Percentiles rank a stretch among this genome's conserved stretches.
Conservation (phyloP, 2,113 vertebrate species). For the Strigops habroptila region DNA sequence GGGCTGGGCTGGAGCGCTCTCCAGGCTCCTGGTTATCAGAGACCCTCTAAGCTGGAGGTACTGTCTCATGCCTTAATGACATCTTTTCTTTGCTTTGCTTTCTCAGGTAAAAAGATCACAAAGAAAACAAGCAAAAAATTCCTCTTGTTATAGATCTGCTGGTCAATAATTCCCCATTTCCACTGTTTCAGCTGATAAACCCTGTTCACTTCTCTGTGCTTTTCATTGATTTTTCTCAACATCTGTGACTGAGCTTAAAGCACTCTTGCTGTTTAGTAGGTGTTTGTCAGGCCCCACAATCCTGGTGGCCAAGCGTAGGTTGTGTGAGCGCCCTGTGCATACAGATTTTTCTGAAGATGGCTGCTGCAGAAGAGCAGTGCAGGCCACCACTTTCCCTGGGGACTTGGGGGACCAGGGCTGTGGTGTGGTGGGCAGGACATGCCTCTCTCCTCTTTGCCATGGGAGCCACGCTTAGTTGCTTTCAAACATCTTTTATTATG, state of each 20-base stretch:
- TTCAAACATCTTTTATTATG: background rate
- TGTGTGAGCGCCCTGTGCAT: accelerated
- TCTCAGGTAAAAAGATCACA: background rate
- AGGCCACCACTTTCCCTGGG: background rate
- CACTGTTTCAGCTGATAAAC: background rate
- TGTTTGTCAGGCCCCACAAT: background rate
- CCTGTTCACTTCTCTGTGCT: background rate
- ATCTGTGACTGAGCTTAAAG: background rate
- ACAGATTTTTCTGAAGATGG: background rate
- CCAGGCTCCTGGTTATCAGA: background rate
- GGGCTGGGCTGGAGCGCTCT: background rate
- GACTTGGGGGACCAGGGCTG: background rate
- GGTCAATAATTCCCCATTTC: background rate
- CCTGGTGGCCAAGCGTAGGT: background rate
- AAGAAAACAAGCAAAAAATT: background rate
- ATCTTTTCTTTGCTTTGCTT: background rate
- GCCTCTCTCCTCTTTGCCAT: background rate
- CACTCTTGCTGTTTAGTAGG: background rate
- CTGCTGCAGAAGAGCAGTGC: background rate
- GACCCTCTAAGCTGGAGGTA: background rate
- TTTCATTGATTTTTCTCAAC: background rate
- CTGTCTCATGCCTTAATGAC: background rate
- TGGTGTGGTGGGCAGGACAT: accelerated
- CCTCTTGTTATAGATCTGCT: background rate
- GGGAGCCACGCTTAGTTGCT: background rate